These are phyloP conservation scores for Vulpes lagopus DNA, from an alignment of 2,113 vertebrate genomes.

Conservation along the genomic window DNA sequence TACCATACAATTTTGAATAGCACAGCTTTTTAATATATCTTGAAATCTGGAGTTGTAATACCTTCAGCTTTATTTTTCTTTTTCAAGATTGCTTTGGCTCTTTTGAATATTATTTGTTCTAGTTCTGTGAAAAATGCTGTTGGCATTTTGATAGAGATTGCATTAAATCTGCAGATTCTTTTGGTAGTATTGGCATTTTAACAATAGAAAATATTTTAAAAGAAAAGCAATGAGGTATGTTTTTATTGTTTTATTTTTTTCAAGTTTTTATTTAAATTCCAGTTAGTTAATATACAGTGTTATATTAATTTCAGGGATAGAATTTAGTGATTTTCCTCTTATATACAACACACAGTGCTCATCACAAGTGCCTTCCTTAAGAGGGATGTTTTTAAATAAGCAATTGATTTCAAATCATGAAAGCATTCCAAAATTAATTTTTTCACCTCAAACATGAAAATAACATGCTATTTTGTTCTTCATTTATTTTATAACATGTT, in stretches of 20 bases:
- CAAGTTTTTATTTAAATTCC: background rate
- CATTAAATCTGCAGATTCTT: background rate
- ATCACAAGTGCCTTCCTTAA: background rate
- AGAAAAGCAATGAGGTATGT: background rate
- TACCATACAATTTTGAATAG: no score
- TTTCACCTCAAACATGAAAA: background rate
- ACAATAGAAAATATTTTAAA: background rate
- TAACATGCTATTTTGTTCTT: background rate
- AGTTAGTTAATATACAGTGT: background rate
- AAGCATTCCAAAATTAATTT: slow-evolving; percentile 11
- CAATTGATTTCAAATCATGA: background rate
- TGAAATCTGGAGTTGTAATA: background rate
- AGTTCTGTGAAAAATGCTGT: background rate
- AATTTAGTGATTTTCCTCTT: background rate
- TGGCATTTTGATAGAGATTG: background rate
- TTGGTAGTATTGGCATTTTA: background rate
- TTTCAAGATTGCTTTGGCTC: background rate
- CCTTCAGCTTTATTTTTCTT: background rate
- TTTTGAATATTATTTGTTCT: background rate
- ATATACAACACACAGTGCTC: background rate
- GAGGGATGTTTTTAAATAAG: background rate
- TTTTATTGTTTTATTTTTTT: background rate
- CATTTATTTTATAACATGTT: background rate
- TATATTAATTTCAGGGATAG: background rate
- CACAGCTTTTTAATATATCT: background rate